These are phyloP conservation scores for Mnemiopsis leidyi DNA, from an alignment of 37 sponge, comb jelly and placozoan species.

Conservation along the genomic window DNA sequence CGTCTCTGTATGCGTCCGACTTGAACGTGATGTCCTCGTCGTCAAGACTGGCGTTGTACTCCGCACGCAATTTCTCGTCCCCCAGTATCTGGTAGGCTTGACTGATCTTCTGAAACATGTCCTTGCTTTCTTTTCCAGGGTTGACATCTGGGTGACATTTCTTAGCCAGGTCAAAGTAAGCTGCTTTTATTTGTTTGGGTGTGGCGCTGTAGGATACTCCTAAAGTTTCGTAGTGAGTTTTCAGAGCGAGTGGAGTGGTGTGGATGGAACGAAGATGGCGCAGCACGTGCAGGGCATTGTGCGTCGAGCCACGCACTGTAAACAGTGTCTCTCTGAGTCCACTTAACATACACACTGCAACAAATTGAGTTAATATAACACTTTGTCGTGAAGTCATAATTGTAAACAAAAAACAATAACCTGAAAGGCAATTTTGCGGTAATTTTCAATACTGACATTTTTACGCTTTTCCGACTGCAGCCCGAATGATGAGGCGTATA, in stretches of 20 bases:
- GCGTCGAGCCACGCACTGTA: background rate
- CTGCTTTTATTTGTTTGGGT: slow-evolving; percentile 58
- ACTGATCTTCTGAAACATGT: slow-evolving; percentile 37
- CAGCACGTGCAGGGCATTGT: background rate
- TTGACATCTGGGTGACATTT: slow-evolving; percentile 62
- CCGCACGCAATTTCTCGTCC: background rate
- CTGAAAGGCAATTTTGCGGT: too few species aligned
- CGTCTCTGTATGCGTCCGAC: background rate
- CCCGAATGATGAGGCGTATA: too few species aligned
- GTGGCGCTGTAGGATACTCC: slow-evolving; percentile 36
- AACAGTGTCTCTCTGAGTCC: background rate
- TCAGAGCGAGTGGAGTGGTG: background rate
- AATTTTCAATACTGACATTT: too few species aligned
- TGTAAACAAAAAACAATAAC: too few species aligned
- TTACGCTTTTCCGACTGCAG: too few species aligned
- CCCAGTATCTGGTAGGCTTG: slow-evolving; percentile 43
- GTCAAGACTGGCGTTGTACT: slow-evolving; percentile 12
- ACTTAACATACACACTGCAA: background rate
- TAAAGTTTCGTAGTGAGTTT: slow-evolving; percentile 64
- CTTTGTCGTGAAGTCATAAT: too few species aligned
- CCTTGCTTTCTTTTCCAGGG: background rate
- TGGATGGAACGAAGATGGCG: background rate
- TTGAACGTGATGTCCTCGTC: slow-evolving; percentile 34
- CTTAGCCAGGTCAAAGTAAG: slow-evolving; percentile 62
- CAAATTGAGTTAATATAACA: background rate